Base-by-base conservation (phyloP, 2,888 invertebrate genomes). In the Scaptomyza reducta region DNA sequence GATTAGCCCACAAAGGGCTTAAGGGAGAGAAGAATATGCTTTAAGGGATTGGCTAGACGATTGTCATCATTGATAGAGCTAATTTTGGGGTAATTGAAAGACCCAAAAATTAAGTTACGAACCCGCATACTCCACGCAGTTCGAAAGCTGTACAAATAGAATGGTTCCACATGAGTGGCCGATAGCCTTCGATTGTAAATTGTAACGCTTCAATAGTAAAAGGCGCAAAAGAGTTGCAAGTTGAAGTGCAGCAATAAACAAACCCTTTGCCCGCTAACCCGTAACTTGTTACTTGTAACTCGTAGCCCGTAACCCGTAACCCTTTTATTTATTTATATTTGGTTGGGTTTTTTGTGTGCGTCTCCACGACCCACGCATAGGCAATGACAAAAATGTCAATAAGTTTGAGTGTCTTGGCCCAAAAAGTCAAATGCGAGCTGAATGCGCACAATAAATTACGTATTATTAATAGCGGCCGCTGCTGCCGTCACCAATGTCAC, bases 381-480 rank as follows among this genome's bases (percentile, higher is more conserved):
- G 55, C 69, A 49, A 49, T 40, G 61, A 47, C n/a, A 42, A 44
- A 47, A 69, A 68, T 79, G 77, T 83, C 84, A 80, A 83, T 80
- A 77, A 79, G 77, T 78, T 71, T 70, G 66, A 74, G 83, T 80
- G 74, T 82, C 75, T 77, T 70, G 79, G 73, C 72, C 72, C 53
- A 66, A 70, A 69, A 67, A 86, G 86, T 76, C 72, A 78, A 83
- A 79, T 70, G 62, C 40, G 42, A 69, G 66, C 67, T 58, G 74
- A 77, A 77, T 73, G 78, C 74, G 54, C 63, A 72, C 67, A 79
- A 87, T 88, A 88, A 88, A 82, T 84, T 78, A 84, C 70, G 74
- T 75, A 79, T 86, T 87, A 87, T 88, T 87, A 87, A 88, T 88
- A 84, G 88, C 78, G 41, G 64, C 69, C 69, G 73, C 65, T 69